Evolutionary conservation across 2,888 invertebrate species (phyloP), one percentile per base, ranked within the genome.

Genomic region (Diaprepes abbreviatus): DNA sequence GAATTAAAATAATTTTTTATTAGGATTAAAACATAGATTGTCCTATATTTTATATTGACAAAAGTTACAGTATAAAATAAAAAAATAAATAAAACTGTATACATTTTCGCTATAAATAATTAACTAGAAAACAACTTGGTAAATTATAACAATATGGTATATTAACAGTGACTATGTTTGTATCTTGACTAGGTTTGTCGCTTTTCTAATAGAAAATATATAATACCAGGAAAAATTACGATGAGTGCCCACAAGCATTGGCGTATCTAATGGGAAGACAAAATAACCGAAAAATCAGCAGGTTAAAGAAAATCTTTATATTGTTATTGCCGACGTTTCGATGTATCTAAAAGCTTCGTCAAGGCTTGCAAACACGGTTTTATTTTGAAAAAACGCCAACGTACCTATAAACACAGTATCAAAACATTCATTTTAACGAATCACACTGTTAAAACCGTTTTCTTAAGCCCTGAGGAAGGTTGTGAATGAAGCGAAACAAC

Each of bases 11-110:
- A 38, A 59, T 43, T 43, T 31, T 59, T 59, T 59, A 59, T 59
- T 59, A 7, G 24, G 31, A 45, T 7, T 59, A 45, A 59, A 59
- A 59, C 59, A 43, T 59, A 59, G 59, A 59, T 59, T 59, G 59
- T 59, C 45, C 57, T 59, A 59, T 43, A 43, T 14, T 16, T 28
- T 21, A 43, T 59, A 59, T 43, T 31, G 40, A 43, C 24, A 38
- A n/a, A n/a, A 17, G 28, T 28, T 35, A 55, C 36, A 24, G 24
- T 57, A 40, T 24, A 57, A 57, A 57, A 59, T 59, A 59, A 59
- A 43, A 59, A 59, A 59, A 31, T 31, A 59, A 59, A 31, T 31
- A 59, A 59, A 40, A 59, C 17, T 54, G 33, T 59, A 43, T 45
- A 59, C 45, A 43, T 28, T 31, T 31, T 43, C 59, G 28, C 59